Conservation (phyloP, 2,888 invertebrate species). For the Drosophila siamana region DNA sequence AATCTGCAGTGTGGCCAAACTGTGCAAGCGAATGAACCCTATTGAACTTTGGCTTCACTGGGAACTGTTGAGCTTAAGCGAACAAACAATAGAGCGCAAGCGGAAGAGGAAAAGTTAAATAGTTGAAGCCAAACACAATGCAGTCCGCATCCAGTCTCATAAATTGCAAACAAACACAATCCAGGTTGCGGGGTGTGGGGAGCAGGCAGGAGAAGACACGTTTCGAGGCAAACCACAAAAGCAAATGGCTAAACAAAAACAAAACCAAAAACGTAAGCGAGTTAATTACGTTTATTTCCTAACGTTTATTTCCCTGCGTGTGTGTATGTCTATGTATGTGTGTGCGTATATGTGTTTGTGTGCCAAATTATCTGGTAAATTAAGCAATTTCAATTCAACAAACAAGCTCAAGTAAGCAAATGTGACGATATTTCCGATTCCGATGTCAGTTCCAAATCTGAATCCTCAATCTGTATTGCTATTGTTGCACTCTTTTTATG, state of each 20-base stretch:
- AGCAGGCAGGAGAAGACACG: constrained; percentile 7
- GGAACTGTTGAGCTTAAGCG: constrained; percentile 3
- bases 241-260: constrained; percentile 45
- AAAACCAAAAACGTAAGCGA: constrained; percentile 36
- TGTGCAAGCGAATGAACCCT: constrained; percentile 9
- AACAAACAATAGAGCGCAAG: constrained; percentile 4
- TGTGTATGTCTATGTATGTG: constrained; percentile 36
- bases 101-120: constrained; percentile 8
- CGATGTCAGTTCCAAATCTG: constrained; percentile 4
- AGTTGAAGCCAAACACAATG: constrained; percentile 21
- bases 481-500: constrained; percentile 30
- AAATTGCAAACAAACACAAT: constrained; percentile 53
- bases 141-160: constrained; percentile 31
- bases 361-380: constrained; percentile 76
- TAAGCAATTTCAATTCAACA: constrained; percentile 79
- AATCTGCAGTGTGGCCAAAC: not conserved
- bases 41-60: constrained; percentile 15
- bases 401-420: constrained; percentile 49
- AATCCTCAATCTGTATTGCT: constrained; percentile 28
- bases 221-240: constrained; percentile 29
- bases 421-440: constrained; percentile 19
- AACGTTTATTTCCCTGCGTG: constrained; percentile 2
- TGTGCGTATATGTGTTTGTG: constrained; percentile 38
- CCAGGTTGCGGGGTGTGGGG: too few species aligned
- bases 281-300: constrained; percentile 58